phyloP scores from a whole-genome alignment of 2,113 vertebrate species.

The Sebastes schlegelii region DNA sequence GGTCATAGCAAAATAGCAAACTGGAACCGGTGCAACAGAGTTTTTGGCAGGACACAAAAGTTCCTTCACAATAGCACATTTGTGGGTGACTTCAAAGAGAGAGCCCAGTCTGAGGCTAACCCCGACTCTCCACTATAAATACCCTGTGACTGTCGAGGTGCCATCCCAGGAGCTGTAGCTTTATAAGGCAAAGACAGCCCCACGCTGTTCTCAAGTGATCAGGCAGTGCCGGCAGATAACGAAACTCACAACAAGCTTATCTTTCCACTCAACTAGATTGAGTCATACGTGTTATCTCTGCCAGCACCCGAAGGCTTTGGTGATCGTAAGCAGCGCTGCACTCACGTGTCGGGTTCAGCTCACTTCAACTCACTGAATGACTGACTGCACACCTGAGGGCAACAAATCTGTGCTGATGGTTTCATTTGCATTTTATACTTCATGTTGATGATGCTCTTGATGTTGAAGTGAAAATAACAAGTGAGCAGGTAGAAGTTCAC shows the following conservation, averaged over 20 bases:
- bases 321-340: slow-evolving; percentile 9
- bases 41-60: slow-evolving; percentile 27
- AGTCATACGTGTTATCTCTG: slow-evolving; percentile 61
- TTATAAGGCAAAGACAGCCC: slow-evolving; percentile 64
- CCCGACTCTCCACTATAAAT: slow-evolving; percentile 65
- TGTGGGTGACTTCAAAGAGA: slow-evolving; percentile 13
- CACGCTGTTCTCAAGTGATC: slow-evolving; percentile 51
- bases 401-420: neutral
- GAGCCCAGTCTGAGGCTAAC: neutral
- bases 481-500: too few relatives aligned
- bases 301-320: slow-evolving; percentile 27
- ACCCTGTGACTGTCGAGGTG: slow-evolving; percentile 45
- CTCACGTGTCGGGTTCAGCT: slow-evolving; percentile 37
- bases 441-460: neutral
- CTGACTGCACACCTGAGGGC: neutral
- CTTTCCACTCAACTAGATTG: slow-evolving; percentile 59
- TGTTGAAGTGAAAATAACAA: neutral
- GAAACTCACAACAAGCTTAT: slow-evolving; percentile 64
- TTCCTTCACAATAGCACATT: slow-evolving; percentile 10
- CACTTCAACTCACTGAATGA: neutral
- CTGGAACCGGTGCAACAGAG: neutral
- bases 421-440: slow-evolving; percentile 6
- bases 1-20: neutral
- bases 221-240: slow-evolving; percentile 60
- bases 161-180: slow-evolving; percentile 36